Conservation (phyloP, 2,113 vertebrate genomes). For the Edolisoma coerulescens region DNA sequence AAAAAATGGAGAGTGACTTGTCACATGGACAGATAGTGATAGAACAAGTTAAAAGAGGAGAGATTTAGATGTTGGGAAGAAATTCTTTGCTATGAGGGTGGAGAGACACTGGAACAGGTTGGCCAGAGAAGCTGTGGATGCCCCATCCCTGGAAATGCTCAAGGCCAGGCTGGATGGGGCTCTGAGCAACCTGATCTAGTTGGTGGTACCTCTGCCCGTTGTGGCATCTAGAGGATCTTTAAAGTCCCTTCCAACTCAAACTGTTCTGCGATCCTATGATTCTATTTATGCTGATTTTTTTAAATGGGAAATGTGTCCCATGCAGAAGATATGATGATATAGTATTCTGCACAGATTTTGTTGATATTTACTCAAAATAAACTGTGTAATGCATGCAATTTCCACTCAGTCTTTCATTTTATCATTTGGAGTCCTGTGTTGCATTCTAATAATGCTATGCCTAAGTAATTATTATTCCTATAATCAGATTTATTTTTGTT, state of each 20-base stretch:
- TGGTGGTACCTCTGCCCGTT: not conserved
- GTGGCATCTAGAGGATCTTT: not conserved
- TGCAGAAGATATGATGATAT: not conserved
- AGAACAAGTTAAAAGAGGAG: not conserved
- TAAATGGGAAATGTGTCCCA: fast-evolving
- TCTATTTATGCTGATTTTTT: not conserved
- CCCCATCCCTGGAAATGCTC: not conserved
- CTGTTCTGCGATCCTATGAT: not conserved
- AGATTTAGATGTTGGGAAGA: not conserved
- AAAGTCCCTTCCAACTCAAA: not conserved
- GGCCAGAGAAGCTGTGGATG: not conserved
- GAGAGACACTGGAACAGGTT: not conserved
- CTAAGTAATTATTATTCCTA: not conserved
- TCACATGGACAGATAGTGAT: not conserved
- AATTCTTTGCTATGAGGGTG: not conserved
- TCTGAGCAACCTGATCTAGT: not conserved
- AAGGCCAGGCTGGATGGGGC: no score
- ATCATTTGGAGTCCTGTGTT: not conserved
- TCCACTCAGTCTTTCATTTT: not conserved
- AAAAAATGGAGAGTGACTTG: not conserved
- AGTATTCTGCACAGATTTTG: not conserved
- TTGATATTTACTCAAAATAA: not conserved
- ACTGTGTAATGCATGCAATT: not conserved
- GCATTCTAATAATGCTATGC: not conserved
- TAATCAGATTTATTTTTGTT: not conserved